A percentile compares a stretch with the other conserved stretches of the same genome.
These are phyloP conservation scores for Galerucella calmariensis DNA, from an alignment of 2,888 invertebrate species.

Conservation along the genomic window DNA sequence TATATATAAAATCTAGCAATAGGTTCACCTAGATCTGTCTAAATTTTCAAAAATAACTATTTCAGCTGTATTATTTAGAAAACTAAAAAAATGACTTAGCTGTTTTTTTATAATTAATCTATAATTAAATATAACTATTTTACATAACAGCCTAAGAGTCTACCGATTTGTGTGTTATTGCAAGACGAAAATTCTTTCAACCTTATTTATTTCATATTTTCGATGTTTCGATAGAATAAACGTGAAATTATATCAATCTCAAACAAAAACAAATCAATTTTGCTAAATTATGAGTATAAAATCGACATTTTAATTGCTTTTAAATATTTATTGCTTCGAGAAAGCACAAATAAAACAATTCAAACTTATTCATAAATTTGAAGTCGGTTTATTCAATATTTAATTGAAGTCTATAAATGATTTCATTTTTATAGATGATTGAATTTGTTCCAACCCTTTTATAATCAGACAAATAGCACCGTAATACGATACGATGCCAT, in stretches of 20 bases:
- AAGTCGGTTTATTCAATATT: too few species aligned
- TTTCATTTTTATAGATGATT: too few species aligned
- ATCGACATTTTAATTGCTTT: background rate
- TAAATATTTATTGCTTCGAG: too few species aligned
- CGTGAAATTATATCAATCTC: too few species aligned
- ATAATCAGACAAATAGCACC: too few species aligned
- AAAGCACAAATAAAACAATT: too few species aligned
- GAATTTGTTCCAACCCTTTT: too few species aligned
- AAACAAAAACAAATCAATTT: too few species aligned
- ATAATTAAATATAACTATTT: slow-evolving; percentile 48
- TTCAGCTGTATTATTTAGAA: slow-evolving; percentile 47
- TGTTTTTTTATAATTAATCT: slow-evolving; percentile 31
- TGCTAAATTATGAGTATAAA: too few species aligned
- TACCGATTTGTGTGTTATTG: slow-evolving; percentile 10
- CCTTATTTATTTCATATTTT: background rate
- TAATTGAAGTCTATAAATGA: too few species aligned
- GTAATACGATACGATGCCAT: too few species aligned
- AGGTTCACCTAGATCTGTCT: slow-evolving; percentile 51
- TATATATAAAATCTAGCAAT: slow-evolving; percentile 54
- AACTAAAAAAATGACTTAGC: slow-evolving; percentile 52
- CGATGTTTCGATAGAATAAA: background rate
- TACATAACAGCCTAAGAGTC: slow-evolving; percentile 39
- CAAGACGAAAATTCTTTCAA: background rate
- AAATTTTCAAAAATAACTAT: slow-evolving; percentile 53
- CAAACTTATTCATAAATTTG: too few species aligned